These are phyloP conservation scores for Lacanobia wlatinum DNA, from an alignment of 2,888 invertebrate genomes.

Conservation along the genomic window DNA sequence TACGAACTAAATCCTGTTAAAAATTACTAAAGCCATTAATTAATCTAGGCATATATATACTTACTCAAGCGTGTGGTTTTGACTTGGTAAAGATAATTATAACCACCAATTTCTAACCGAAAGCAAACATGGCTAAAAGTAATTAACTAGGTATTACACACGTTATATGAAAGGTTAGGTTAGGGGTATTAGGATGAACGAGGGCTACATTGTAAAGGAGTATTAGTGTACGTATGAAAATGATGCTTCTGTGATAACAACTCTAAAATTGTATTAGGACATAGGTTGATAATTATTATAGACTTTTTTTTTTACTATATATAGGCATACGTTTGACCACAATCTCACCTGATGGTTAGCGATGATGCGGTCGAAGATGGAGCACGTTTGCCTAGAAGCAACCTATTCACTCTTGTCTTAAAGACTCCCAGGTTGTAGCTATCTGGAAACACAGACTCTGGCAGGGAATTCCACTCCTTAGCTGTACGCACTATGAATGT, in stretches of 20 bases:
- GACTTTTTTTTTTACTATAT: too few species aligned
- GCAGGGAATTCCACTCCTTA: too few species aligned
- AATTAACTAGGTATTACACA: slow-evolving; percentile 12
- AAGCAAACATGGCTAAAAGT: slow-evolving; percentile 13
- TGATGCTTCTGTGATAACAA: neutral
- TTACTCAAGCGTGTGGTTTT: slow-evolving; percentile 19
- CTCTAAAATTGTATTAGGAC: too few species aligned
- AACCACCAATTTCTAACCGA: neutral
- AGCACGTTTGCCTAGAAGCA: too few species aligned
- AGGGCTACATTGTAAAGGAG: neutral
- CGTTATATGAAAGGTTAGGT: neutral
- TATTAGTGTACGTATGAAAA: neutral
- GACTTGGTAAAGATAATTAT: neutral
- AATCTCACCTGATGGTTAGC: too few species aligned
- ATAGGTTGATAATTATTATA: too few species aligned
- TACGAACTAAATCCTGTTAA: neutral
- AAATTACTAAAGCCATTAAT: neutral
- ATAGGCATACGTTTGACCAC: too few species aligned
- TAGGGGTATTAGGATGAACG: neutral
- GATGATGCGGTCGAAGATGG: too few species aligned
- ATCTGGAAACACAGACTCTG: too few species aligned
- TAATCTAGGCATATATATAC: neutral
- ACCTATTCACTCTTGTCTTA: too few species aligned
- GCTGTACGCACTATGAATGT: too few species aligned
- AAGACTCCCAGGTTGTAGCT: too few species aligned